phyloP scores from a whole-genome alignment of 2,113 vertebrate genomes.

The Myodes glareolus region DNA sequence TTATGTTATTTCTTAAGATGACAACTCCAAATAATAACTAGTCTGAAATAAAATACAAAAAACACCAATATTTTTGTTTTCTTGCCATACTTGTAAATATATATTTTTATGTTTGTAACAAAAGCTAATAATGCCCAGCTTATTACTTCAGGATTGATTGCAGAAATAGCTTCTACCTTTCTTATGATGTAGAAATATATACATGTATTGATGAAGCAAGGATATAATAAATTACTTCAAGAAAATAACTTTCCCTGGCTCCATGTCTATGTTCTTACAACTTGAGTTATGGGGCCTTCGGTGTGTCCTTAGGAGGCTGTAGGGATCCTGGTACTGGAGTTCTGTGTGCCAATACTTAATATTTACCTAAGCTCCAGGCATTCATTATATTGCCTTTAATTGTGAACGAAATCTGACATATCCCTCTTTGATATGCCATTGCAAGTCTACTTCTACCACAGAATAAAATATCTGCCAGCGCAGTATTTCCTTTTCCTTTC shows the following conservation, averaged over 20 bases:
- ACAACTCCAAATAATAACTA: constrained; percentile 64
- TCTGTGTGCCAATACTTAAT: neutral
- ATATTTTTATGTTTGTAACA: constrained; percentile 64
- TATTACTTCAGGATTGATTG: constrained; percentile 65
- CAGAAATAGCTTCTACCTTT: constrained; percentile 62
- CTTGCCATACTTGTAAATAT: constrained; percentile 57
- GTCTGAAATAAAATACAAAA: constrained; percentile 54
- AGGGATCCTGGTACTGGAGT: neutral
- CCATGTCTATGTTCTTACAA: neutral
- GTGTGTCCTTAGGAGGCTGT: neutral
- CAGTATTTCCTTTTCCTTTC: neutral
- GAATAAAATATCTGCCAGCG: neutral
- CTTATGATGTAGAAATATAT: constrained; percentile 15
- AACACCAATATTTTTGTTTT: constrained; percentile 59
- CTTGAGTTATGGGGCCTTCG: neutral
- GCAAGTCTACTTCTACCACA: neutral
- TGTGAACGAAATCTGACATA: neutral
- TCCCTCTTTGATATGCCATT: neutral
- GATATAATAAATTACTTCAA: constrained; percentile 49
- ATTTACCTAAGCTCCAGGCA: accelerated
- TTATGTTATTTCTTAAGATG: constrained; percentile 62
- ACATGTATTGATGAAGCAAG: constrained; percentile 40
- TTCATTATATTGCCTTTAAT: neutral
- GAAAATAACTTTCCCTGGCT: constrained; percentile 20
- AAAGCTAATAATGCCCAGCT: constrained; percentile 61